Conservation (phyloP, 1,140 invertebrate genomes). For the Drosophila auraria region DNA sequence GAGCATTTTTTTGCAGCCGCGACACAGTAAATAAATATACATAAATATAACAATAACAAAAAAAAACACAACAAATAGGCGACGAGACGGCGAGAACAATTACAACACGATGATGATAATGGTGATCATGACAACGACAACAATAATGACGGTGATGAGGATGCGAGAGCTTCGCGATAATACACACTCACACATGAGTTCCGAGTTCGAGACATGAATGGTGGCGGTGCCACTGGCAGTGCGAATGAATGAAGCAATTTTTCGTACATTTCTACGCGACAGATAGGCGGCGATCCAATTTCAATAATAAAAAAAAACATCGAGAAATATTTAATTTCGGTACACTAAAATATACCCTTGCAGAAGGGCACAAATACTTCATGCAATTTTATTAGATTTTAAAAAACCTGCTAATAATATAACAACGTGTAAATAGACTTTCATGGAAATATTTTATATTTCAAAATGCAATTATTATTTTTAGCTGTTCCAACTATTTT, state of each 20-base stretch:
- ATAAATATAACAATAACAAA: slow-evolving; percentile 28
- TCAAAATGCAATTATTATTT: too few species aligned
- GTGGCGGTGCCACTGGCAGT: slow-evolving; percentile 3
- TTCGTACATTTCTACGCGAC: slow-evolving; percentile 40
- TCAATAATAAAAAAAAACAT: slow-evolving; percentile 10
- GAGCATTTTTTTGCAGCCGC: slow-evolving; percentile 28
- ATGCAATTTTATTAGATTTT: slow-evolving; percentile 3
- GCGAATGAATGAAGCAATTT: slow-evolving; percentile 37
- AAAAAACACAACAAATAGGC: slow-evolving; percentile 43
- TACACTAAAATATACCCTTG: background rate
- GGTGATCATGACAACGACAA: slow-evolving; percentile 41
- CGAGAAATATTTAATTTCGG: background rate
- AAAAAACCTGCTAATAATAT: background rate
- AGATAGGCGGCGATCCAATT: slow-evolving; percentile 2
- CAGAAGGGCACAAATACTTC: background rate
- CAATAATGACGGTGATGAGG: slow-evolving; percentile 14
- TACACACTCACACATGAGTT: slow-evolving; percentile 21
- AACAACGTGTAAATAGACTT: too few species aligned
- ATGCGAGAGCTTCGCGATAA: slow-evolving; percentile 13
- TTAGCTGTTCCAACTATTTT: too few species aligned
- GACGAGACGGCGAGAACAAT: slow-evolving; percentile 33
- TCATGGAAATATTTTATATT: background rate
- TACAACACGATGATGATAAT: slow-evolving; percentile 49
- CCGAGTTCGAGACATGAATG: slow-evolving; percentile 37
- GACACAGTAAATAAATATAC: slow-evolving; percentile 57